Evolutionary conservation across 2,797 vertebrate genomes (phyloP).

Genomic region (Gila robusta): DNA sequence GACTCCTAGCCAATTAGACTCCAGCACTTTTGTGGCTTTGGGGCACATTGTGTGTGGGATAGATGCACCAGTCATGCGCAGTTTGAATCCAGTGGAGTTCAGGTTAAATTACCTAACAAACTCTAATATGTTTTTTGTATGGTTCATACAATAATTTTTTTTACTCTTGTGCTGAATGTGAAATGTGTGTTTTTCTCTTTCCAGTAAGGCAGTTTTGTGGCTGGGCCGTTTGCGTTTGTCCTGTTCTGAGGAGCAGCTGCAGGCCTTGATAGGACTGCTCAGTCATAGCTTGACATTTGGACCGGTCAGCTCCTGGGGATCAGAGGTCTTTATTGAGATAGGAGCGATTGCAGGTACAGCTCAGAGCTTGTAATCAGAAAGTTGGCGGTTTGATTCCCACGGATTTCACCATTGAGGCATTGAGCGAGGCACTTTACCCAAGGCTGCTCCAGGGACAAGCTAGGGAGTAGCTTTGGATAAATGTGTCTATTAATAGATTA

Average conservation of each 20-base stretch:
- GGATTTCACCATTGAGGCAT: neutral
- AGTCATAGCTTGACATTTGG: slow-evolving; percentile 76
- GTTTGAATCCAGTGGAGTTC: slow-evolving; percentile 80
- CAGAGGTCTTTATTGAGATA: slow-evolving; percentile 82
- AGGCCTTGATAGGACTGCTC: slow-evolving; percentile 71
- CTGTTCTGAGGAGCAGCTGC: slow-evolving; percentile 81
- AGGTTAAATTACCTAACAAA: slow-evolving; percentile 69
- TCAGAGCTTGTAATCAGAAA: slow-evolving; percentile 16
- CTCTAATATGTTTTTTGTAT: neutral
- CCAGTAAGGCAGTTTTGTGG: slow-evolving; percentile 81
- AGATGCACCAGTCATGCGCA: slow-evolving; percentile 69
- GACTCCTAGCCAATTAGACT: slow-evolving; percentile 75
- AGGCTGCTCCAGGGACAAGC: neutral
- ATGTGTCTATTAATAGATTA: slow-evolving; percentile 6
- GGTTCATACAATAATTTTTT: neutral
- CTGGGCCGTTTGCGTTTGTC: slow-evolving; percentile 75
- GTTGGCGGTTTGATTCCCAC: neutral
- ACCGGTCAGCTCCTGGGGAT: slow-evolving; percentile 75
- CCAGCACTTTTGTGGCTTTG: slow-evolving; percentile 79
- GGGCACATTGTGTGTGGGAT: slow-evolving; percentile 82
- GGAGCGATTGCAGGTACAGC: slow-evolving; percentile 79
- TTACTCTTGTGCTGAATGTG: neutral
- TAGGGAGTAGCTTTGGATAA: neutral
- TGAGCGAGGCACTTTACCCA: neutral
- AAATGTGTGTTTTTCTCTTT: slow-evolving; percentile 55